phyloP scores from a whole-genome alignment of 2,113 vertebrate species.

The Brachypodius melanocephalos region DNA sequence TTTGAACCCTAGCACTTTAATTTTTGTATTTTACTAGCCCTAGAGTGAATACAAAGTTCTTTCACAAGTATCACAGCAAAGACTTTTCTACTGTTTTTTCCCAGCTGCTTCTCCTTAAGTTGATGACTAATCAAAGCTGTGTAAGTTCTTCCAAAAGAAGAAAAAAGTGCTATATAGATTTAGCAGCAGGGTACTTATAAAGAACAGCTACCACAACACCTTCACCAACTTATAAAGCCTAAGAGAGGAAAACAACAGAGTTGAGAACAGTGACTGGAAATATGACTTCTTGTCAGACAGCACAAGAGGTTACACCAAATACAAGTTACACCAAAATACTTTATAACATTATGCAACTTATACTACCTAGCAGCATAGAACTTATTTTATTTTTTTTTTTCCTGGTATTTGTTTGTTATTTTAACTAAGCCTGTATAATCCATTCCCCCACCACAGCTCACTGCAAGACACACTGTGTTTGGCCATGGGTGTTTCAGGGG shows the following conservation, averaged over 20 bases:
- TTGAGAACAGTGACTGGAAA: not conserved
- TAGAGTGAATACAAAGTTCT: not conserved
- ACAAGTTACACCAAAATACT: not conserved
- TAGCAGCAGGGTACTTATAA: not conserved
- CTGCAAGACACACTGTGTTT: not conserved
- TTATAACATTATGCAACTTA: not conserved
- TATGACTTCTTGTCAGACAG: not conserved
- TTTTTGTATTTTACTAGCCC: not conserved
- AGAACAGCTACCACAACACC: not conserved
- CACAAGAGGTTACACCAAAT: not conserved
- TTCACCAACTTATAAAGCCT: not conserved
- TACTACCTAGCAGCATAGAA: not conserved
- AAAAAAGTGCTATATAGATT: not conserved
- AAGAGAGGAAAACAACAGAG: not conserved
- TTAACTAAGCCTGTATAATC: not conserved
- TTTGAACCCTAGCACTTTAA: not conserved
- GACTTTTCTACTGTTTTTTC: not conserved
- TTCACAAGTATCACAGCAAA: not conserved
- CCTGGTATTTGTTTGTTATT: not conserved
- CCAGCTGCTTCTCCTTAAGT: not conserved
- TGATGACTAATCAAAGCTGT: not conserved
- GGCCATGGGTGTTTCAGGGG: fast-evolving
- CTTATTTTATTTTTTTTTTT: not conserved
- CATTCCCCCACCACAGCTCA: not conserved
- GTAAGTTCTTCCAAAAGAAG: not conserved